Base-by-base conservation (phyloP, 2,113 vertebrate genomes). In the Penelope pileata region DNA sequence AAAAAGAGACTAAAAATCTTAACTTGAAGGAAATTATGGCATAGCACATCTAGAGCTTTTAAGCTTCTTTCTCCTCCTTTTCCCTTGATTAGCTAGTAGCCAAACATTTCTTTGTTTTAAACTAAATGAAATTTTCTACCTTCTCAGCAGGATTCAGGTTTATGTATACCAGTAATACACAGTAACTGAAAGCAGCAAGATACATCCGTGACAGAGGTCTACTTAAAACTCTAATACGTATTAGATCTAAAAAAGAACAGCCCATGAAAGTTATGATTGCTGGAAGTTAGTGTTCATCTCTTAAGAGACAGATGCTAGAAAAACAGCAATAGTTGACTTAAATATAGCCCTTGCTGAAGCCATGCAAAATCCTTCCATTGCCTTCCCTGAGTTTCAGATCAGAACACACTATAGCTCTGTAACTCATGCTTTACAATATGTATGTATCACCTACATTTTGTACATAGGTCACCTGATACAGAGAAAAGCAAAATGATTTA, bases 311-410 rank as follows among this genome's bases (percentile, higher is more conserved):
- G 90, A 96, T 94, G 47, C 16, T 43, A 90, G 79, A 45, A 88
- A 94, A 96, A 90, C 68, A 78, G 80, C 90, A 94, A 81, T 76
- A 83, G 87, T 29, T 86, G 79, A 85, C 85, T 97, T 95, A 88
- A 93, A 95, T 94, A 83, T 29, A 56, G 90, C 59, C 70, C 63
- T 63, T 38, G 95, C 70, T 92, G 91, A 92, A 95, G 89, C 23
- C 56, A 93, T 93, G 76, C 21, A 89, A 84, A 95, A 84, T 92
- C 45, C 75, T 72, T 89, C 48, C 66, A 50, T 22, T 87, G 91
- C 88, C 43, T 75, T 93, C 82, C 54, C 34, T 13, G 60, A 2
- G 3, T 63, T 91, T 83, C 82, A 66, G 48, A 95, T 72, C 48
- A 76, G 48, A 89, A 70, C n/a, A 29, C 16, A 16, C 38, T 62